Evolutionary conservation across 2,888 invertebrate genomes (phyloP).

Genomic region (Lasioglossum malachurum): DNA sequence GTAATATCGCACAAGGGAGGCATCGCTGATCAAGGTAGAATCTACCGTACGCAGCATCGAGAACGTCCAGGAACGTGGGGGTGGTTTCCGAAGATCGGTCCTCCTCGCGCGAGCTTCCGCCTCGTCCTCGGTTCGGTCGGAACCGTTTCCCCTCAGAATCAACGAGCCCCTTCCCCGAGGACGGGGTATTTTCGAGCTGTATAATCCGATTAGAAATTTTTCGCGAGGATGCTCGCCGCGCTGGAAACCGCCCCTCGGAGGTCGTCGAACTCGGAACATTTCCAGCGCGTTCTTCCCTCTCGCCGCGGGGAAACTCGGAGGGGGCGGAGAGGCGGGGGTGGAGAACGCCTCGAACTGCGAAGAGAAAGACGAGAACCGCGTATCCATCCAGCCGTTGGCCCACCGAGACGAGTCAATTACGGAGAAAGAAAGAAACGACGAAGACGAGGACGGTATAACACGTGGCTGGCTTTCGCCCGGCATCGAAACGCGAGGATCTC

Average conservation of each 20-base stretch:
- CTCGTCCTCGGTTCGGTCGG: not conserved
- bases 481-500: slow-evolving; percentile 25
- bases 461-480: slow-evolving; percentile 32
- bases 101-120: not conserved
- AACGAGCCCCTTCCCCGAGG: not conserved
- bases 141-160: not conserved
- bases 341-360: not conserved
- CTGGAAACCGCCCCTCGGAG: slow-evolving; percentile 17
- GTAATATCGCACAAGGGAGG: not conserved
- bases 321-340: not conserved
- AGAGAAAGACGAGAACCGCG: slow-evolving; percentile 38
- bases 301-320: slow-evolving; percentile 12
- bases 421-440: slow-evolving; percentile 28
- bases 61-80: slow-evolving; percentile 21
- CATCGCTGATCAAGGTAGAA: slow-evolving; percentile 12
- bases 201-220: slow-evolving; percentile 4
- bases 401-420: slow-evolving; percentile 70
- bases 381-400: slow-evolving; percentile 57
- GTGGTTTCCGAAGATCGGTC: slow-evolving; percentile 11
- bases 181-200: not conserved
- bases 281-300: slow-evolving; percentile 23
- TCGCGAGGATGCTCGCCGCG: not conserved
- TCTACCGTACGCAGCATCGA: not conserved
- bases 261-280: slow-evolving; percentile 24
- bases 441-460: slow-evolving; percentile 4